Base-by-base conservation (phyloP, 1,140 invertebrate genomes). In the Amyelois transitella region DNA sequence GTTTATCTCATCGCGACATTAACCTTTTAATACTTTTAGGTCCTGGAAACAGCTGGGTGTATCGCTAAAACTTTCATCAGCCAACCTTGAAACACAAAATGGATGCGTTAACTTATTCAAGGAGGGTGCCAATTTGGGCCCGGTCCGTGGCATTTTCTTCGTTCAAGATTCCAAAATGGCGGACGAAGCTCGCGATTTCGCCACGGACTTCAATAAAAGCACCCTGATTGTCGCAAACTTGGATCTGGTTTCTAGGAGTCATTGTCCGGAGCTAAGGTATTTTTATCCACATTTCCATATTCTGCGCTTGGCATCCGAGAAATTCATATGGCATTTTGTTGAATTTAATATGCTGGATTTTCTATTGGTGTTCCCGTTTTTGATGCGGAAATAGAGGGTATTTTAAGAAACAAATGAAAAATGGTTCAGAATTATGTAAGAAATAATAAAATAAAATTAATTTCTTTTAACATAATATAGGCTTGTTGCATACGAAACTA, bases 81-180 rank as follows among this genome's bases (percentile, higher is more conserved):
- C 64, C 0, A 63, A 62, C 20, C 32, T 71, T 6, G 25, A 66
- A 22, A 62, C 57, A 12, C 60, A 68, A 21, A 51, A 72, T 56
- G 63, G 62, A 25, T 68, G 65, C 21, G 43, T 18, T 10, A 64
- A 62, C 18, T 18, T 70, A 17, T 12, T 72, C 1, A 72, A 61
- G 22, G 67, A 72, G 18, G 60, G 55, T 8, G 12, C 38, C 1
- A 66, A 62, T 58, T 53, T 72, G 18, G 72, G 69, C 20, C 53
- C 58, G n/a, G 12, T 75, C 4, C 47, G 62, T 43, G 69, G 72
- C n/a, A 57, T 75, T 14, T 72, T 75, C 18, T 50, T 75, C 18
- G 55, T 68, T 17, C 60, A 63, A 20, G 55, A 60, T 43, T 6
- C 32, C 32, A 38, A 38, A 38, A 38, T 38, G 7, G n/a, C 21